Evolutionary conservation across 1,140 invertebrate genomes (phyloP).

Genomic region (Apocrypta bakeri): DNA sequence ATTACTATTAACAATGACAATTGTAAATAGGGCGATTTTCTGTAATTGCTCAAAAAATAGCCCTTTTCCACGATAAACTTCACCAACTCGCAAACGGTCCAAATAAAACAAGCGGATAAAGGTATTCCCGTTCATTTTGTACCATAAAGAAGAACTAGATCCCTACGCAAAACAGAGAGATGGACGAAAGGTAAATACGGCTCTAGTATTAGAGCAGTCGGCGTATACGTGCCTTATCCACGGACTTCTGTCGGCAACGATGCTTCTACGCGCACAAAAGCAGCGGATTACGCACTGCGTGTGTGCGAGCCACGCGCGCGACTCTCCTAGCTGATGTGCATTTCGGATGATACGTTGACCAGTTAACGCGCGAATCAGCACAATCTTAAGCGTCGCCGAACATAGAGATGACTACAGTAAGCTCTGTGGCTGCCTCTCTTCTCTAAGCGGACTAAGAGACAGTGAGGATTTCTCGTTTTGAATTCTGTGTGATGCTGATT

Average conservation of each 20-base stretch:
- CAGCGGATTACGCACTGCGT: neutral
- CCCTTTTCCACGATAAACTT: too few relatives aligned
- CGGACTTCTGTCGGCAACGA: neutral
- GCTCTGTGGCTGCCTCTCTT: neutral
- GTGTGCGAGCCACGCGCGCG: neutral
- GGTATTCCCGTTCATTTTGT: neutral
- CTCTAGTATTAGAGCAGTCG: constrained; percentile 1
- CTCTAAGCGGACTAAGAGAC: neutral
- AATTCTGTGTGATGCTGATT: neutral
- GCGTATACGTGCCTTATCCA: constrained; percentile 31
- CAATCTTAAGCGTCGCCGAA: constrained; percentile 19
- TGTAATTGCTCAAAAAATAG: too few relatives aligned
- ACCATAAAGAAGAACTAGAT: neutral
- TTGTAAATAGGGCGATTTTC: too few relatives aligned
- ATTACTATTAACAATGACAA: too few relatives aligned
- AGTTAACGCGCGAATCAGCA: constrained; percentile 28
- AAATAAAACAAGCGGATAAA: neutral
- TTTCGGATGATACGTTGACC: neutral
- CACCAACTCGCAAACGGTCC: too few relatives aligned
- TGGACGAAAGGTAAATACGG: constrained; percentile 30
- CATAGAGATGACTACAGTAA: too few relatives aligned
- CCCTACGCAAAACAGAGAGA: neutral
- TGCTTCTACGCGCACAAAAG: neutral
- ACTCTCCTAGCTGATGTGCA: constrained; percentile 37
- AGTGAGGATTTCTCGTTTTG: neutral